Conservation (phyloP, 2,797 vertebrate genomes). For the Cercopithecus diana region DNA sequence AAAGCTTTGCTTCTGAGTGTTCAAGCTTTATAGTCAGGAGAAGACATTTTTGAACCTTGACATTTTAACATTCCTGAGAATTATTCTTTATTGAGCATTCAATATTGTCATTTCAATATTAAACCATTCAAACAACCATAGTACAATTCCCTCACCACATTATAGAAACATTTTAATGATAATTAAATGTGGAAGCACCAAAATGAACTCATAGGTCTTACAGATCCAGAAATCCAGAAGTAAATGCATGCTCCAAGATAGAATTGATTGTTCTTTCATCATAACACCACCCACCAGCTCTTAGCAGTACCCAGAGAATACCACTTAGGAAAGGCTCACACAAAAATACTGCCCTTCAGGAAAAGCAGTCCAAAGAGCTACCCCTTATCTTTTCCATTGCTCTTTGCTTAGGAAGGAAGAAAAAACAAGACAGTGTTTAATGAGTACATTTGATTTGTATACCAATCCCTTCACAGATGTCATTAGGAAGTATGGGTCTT, state of each 20-base stretch:
- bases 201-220: conserved; percentile 19
- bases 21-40: conserved; percentile 14
- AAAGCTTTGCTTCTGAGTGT: conserved; percentile 11
- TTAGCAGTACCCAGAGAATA: background rate
- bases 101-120: conserved; percentile 37
- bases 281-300: background rate
- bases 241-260: background rate
- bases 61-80: conserved; percentile 18
- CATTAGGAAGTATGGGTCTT: background rate
- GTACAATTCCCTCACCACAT: background rate
- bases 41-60: background rate
- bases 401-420: conserved; percentile 23
- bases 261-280: conserved; percentile 12
- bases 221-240: background rate
- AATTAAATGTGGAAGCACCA: background rate
- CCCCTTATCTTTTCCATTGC: background rate
- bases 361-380: background rate
- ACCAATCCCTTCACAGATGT: background rate
- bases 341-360: background rate
- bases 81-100: conserved; percentile 30
- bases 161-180: conserved; percentile 26
- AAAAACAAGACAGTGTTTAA: background rate
- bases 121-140: conserved; percentile 4
- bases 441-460: background rate
- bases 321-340: background rate